phyloP scores from a whole-genome alignment of 2,888 invertebrate genomes.

The Ennomos quercinarius region DNA sequence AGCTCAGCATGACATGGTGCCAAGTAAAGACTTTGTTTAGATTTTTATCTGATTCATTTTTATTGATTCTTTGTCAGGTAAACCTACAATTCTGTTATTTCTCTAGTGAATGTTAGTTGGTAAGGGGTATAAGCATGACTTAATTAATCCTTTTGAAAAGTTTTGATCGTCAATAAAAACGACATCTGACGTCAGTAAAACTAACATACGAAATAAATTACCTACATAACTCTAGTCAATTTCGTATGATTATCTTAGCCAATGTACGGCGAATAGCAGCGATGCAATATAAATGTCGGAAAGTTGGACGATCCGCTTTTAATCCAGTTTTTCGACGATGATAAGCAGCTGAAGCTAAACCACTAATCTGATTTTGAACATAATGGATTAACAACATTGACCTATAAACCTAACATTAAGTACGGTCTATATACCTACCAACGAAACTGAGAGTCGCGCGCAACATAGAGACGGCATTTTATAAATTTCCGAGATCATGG shows the following conservation, averaged over 20 bases:
- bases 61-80: not conserved
- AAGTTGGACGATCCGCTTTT: conserved; percentile 15
- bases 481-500: too few relatives aligned
- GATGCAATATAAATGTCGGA: conserved; percentile 25
- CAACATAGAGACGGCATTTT: too few relatives aligned
- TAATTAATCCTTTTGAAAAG: too few relatives aligned
- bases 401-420: conserved; percentile 7
- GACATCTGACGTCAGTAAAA: too few relatives aligned
- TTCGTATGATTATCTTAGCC: too few relatives aligned
- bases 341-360: conserved; percentile 2
- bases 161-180: too few relatives aligned
- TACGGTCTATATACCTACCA: not conserved
- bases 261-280: not conserved
- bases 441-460: not conserved
- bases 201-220: too few relatives aligned
- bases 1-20: conserved; percentile 21
- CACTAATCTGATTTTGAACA: conserved; percentile 18
- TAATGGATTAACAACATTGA: conserved; percentile 17
- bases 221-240: too few relatives aligned
- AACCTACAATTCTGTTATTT: too few relatives aligned
- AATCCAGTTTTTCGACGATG: conserved; percentile 22
- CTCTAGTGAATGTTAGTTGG: too few relatives aligned
- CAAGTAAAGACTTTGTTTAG: conserved; percentile 4
- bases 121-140: too few relatives aligned
- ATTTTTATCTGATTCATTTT: conserved; percentile 1